Evolutionary conservation across 2,113 vertebrate species (phyloP), one percentile per base, ranked within the genome.

Genomic region (Genyomyrus donnyi): DNA sequence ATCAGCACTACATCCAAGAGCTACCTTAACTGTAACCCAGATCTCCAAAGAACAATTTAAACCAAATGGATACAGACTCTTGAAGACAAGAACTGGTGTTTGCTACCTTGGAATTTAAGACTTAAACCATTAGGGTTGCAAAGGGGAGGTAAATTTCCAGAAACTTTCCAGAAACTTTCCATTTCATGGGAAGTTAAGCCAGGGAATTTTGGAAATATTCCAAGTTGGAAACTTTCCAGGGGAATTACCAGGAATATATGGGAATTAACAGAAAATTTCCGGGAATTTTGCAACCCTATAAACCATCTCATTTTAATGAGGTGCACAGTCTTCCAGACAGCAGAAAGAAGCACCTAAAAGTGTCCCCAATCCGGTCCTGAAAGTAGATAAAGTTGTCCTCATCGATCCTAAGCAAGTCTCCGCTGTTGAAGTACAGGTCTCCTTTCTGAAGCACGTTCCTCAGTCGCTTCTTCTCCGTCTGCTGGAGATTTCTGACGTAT

Each of bases 341-440:
- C 19, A 85, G 19, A n/a, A 45, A 85, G n/a, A 5, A 39, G n/a
- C 87, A 97, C 98, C 97, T 96, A 94, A 98, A 98, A 0, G 97
- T 98, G 93, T 98, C 98, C 87, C 97, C 97, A n/a, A 97, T 95
- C 91, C 96, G 94, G 92, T 98, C 97, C 13, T 97, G 96, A 90
- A 98, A 98, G 92, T 98, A 97, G 91, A 98, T 93, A 90, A 98
- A 98, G 89, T 96, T 96, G 50, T 98, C 96, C 0, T 88, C 83
- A 90, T 97, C 96, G 0, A 98, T 95, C 90, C 93, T 95, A 93
- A 98, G 92, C 31, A 98, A 95, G 92, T 98, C 97, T 24, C 98
- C 97, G 0, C 93, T 97, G 92, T 99, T 99, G 93, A 97, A 98
- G 94, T 97, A 98, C 15, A 97, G 31, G 85, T 98, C 97, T 39